A percentile compares a stretch with the other conserved stretches of the same genome.
These are phyloP conservation scores for Hylomyscus alleni DNA, from an alignment of 2,797 vertebrate species.

Conservation along the genomic window DNA sequence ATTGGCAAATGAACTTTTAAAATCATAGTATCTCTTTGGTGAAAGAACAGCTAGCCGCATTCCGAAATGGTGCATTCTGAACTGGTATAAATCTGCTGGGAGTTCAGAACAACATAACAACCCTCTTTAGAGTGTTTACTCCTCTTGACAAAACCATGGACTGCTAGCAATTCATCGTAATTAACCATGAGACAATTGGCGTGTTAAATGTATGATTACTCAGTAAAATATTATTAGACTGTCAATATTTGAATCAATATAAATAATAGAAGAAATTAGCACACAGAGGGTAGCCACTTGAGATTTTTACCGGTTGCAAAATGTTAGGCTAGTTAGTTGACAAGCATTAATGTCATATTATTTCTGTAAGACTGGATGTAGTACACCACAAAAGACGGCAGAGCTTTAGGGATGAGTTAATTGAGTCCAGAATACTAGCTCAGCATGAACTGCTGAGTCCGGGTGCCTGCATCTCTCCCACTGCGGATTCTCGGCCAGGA, in stretches of 20 bases:
- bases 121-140: not conserved
- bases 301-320: not conserved
- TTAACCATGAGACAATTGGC: not conserved
- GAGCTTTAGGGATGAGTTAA: no score
- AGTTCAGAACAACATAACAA: not conserved
- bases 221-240: not conserved
- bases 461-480: not conserved
- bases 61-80: not conserved
- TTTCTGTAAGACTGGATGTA: not conserved
- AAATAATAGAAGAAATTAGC: no score
- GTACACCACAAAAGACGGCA: not conserved
- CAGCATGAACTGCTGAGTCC: not conserved
- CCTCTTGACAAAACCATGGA: not conserved
- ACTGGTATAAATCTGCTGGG: not conserved
- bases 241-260: not conserved
- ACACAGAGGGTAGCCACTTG: rapidly evolving
- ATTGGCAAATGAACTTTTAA: not conserved
- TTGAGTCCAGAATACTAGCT: not conserved
- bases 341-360: not conserved
- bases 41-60: not conserved
- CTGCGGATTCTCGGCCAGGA: not conserved
- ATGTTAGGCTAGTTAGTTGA: not conserved
- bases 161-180: not conserved
- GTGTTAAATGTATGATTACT: not conserved
- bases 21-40: not conserved